Conservation (phyloP, 2,113 vertebrate genomes). For the Eublepharis macularius region DNA sequence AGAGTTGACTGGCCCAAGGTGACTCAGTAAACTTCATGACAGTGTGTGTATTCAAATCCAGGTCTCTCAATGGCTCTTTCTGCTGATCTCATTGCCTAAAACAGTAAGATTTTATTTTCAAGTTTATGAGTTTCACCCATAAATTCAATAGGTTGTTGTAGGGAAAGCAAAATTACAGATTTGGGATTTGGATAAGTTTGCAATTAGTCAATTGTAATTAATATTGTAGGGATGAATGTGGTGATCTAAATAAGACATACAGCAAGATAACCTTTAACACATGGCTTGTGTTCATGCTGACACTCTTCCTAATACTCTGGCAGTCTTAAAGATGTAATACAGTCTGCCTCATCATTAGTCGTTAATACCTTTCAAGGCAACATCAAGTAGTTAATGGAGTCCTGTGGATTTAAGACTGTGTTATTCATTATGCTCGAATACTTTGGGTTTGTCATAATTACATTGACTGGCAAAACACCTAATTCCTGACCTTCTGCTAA, state of each 20-base stretch:
- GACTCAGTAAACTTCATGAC: no score
- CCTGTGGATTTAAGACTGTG: conserved; percentile 54
- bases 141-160: background rate
- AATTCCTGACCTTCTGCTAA: conserved; percentile 57
- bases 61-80: background rate
- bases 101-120: background rate
- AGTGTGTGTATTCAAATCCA: no score
- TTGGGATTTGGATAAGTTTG: background rate
- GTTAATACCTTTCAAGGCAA: conserved; percentile 63
- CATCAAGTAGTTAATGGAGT: conserved; percentile 52
- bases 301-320: conserved; percentile 54
- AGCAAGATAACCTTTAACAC: conserved; percentile 56
- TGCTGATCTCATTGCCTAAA: background rate
- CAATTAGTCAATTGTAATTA: conserved; percentile 7
- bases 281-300: conserved; percentile 42
- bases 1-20: no score
- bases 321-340: conserved; percentile 52
- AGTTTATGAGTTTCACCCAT: no score
- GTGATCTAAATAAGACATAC: conserved; percentile 14
- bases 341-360: conserved; percentile 46
- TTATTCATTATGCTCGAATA: conserved; percentile 56
- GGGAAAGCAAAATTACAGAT: background rate
- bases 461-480: conserved; percentile 25
- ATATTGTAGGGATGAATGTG: background rate
- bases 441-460: conserved; percentile 54